Percentiles rank a stretch among this genome's conserved stretches.
phyloP scores from a whole-genome alignment of 2,797 vertebrate genomes.

The Perodicticus potto region DNA sequence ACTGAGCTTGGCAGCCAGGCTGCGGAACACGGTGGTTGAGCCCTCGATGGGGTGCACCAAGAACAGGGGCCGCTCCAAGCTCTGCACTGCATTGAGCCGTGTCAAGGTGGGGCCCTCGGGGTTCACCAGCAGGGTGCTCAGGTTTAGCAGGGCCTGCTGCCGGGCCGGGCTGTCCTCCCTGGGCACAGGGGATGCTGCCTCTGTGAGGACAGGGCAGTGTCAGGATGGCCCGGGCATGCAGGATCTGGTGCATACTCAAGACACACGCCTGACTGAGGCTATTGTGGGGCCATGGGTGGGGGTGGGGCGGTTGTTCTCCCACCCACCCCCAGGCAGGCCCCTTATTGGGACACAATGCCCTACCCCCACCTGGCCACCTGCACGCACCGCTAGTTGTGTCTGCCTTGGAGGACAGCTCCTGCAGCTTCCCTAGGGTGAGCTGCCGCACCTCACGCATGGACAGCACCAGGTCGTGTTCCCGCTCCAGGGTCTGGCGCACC shows the following conservation, averaged over 20 bases:
- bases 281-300: too few species aligned
- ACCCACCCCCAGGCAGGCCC: too few species aligned
- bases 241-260: accelerated
- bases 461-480: conserved; percentile 95
- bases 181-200: conserved; percentile 77
- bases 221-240: accelerated
- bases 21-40: conserved; percentile 91
- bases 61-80: conserved; percentile 94
- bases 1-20: conserved; percentile 92
- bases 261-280: accelerated
- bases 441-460: conserved; percentile 95
- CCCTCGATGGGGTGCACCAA: conserved; percentile 98
- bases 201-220: conserved; percentile 80
- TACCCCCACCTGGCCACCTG: accelerated
- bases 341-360: too few species aligned
- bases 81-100: conserved; percentile 92
- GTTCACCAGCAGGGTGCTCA: conserved; percentile 93
- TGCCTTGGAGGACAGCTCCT: conserved; percentile 90
- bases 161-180: conserved; percentile 68
- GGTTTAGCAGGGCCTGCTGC: conserved; percentile 89
- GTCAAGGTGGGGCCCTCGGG: conserved; percentile 92
- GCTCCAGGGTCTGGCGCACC: conserved; percentile 96
- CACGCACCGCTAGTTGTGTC: conserved; percentile 85
- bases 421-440: conserved; percentile 94
- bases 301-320: too few species aligned